Base-by-base conservation (phyloP, 1,140 invertebrate genomes). In the Macrostomum lignano region DNA sequence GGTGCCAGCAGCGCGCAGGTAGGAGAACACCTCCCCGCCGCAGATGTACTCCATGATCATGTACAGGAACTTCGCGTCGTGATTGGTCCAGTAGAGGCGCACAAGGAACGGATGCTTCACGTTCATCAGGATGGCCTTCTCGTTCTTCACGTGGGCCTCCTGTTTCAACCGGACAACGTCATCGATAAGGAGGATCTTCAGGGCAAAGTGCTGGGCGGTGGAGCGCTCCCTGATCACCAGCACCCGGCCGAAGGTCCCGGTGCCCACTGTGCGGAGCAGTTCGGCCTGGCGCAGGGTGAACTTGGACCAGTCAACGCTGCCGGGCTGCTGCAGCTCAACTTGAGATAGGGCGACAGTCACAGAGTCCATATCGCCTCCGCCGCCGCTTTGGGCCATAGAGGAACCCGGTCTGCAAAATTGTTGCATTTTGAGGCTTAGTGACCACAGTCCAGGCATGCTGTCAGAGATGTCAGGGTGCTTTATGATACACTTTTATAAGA, bases 21-120 rank as follows among this genome's bases (percentile, higher is more conserved):
- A 91, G 2, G 79, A 77, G 52, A 91, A 93, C 3, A 93, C 62
- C 60, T 93, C 84, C 6, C 84, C 84, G 6, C 84, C 84, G 2
- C 49, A 48, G 1, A 55, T 73, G 54, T 81, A 93, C 51, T 93
- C 84, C 47, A 91, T 72, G 13, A 91, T 61, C 79, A 75, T 72
- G 58, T 88, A 91, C 1, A 55, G 67, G 51, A 76, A 77, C 15
- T 67, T 67, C 30, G 73, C 66, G 48, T 88, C 79, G 45, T 77
- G 71, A 38, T 72, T 69, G 41, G 72, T 74, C 76, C 79, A 88
- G 40, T 65, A 86, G 78, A 88, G 64, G 50, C 76, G 75, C 17
- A 91, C 76, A 39, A 88, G 73, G 55, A 88, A 88, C 33, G 81
- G 81, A 65, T 88, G 79, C 40, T 70, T 67, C 32, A 86, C 71